Evolutionary conservation across 2,113 vertebrate genomes (phyloP).

Genomic region (Corythornis vintsioides): DNA sequence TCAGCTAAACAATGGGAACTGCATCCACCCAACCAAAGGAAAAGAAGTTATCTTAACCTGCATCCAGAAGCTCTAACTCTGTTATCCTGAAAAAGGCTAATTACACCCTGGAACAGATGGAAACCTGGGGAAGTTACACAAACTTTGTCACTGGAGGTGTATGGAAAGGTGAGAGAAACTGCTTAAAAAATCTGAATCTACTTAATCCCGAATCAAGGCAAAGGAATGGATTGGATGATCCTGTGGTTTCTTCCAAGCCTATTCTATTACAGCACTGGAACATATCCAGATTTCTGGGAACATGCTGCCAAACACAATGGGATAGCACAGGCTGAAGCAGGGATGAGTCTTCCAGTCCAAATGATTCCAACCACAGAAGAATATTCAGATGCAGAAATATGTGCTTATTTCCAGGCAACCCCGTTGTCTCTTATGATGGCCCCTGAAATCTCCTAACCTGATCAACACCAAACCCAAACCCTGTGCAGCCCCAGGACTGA

Average conservation of each 20-base stretch:
- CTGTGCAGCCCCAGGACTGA: background rate
- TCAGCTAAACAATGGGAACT: background rate
- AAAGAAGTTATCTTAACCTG: background rate
- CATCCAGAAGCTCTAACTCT: background rate
- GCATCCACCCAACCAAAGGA: background rate
- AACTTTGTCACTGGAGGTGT: background rate
- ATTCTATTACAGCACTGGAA: background rate
- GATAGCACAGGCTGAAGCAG: background rate
- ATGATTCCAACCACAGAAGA: background rate
- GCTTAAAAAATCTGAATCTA: background rate
- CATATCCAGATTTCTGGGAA: background rate
- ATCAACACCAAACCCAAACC: background rate
- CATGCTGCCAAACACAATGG: background rate
- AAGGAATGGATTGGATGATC: conserved; percentile 22
- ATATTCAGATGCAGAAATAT: background rate
- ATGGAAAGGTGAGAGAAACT: background rate
- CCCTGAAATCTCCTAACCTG: background rate
- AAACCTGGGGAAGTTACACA: background rate
- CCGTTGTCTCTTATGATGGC: background rate
- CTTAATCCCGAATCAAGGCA: background rate
- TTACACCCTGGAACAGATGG: background rate
- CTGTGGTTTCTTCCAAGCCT: background rate
- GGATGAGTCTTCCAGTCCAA: background rate
- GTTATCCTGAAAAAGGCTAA: background rate
- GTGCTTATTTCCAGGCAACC: background rate